Evolutionary conservation across 2,888 invertebrate species (phyloP).

Genomic region (Melitaea athalia): DNA sequence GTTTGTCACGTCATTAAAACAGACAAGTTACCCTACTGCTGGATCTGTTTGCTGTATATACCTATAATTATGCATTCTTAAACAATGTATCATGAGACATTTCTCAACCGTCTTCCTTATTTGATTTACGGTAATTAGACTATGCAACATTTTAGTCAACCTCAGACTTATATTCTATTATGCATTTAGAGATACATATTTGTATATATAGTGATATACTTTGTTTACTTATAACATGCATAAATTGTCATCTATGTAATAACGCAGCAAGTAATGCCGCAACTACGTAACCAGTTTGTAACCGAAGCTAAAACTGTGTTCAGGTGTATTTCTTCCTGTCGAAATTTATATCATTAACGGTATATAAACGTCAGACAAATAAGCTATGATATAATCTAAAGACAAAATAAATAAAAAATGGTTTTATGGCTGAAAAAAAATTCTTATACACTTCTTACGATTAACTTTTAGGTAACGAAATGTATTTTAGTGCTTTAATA

Average conservation of each 20-base stretch:
- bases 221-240: constrained; percentile 32
- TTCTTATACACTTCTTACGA: not conserved
- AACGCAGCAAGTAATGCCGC: constrained; percentile 22
- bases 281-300: constrained; percentile 33
- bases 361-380: constrained; percentile 31
- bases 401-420: constrained; percentile 13
- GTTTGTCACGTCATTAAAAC: too few relatives aligned
- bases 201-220: constrained; percentile 15
- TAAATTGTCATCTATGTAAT: constrained; percentile 38
- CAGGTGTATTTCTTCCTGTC: constrained; percentile 27
- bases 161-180: not conserved
- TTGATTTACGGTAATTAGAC: not conserved
- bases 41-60: too few relatives aligned
- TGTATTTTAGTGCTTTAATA: too few relatives aligned
- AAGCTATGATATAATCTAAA: constrained; percentile 21
- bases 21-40: too few relatives aligned
- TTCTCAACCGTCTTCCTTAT: not conserved
- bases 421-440: constrained; percentile 19
- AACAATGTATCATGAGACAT: not conserved
- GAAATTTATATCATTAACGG: constrained; percentile 29
- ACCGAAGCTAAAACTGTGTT: constrained; percentile 32
- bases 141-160: not conserved
- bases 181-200: not conserved
- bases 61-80: not conserved
- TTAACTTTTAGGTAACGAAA: too few relatives aligned